Evolutionary conservation across 2,113 vertebrate genomes (phyloP).

Genomic region (Calcarius ornatus): DNA sequence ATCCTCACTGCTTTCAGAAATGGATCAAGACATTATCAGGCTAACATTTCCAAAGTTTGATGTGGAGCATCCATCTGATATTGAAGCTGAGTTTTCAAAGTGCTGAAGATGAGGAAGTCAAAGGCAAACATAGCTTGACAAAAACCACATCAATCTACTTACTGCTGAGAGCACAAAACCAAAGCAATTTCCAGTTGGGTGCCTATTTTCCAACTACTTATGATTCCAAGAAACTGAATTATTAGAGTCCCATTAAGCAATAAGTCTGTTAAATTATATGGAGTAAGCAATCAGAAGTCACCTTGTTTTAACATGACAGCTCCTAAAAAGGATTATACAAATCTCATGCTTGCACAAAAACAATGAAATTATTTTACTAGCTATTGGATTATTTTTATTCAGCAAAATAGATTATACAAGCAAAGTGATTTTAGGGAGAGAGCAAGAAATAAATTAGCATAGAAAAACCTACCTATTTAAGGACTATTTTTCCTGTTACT

Average conservation of each 20-base stretch:
- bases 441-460: background rate
- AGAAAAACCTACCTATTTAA: background rate
- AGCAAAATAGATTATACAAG: background rate
- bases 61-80: background rate
- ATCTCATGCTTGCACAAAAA: background rate
- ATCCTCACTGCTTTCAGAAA: background rate
- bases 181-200: background rate
- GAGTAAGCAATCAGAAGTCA: background rate
- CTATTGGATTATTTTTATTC: background rate
- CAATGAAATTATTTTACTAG: background rate
- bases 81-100: background rate
- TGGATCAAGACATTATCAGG: background rate
- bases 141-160: background rate
- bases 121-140: background rate
- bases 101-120: background rate
- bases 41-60: background rate
- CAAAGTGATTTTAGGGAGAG: background rate
- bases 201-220: background rate
- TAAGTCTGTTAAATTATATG: background rate
- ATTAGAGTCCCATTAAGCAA: background rate
- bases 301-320: background rate
- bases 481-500: background rate
- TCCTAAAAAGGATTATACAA: background rate
- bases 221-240: background rate
- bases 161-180: background rate